Evolutionary conservation across 1,140 invertebrate genomes (phyloP).

Genomic region (Ruditapes philippinarum): DNA sequence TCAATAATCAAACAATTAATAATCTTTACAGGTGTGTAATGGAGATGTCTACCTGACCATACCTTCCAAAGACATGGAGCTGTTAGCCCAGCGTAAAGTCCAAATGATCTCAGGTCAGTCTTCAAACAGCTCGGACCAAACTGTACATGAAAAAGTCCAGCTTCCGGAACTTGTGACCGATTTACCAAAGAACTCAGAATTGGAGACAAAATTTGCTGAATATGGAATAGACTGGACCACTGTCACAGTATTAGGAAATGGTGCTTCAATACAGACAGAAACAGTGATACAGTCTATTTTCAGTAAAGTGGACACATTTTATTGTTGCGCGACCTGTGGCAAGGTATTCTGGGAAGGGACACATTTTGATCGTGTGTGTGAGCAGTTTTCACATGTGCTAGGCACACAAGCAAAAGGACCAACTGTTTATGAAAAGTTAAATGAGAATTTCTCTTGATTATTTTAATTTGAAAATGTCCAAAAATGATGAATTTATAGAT

Average conservation of each 20-base stretch:
- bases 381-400: conserved; percentile 82
- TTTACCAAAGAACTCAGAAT: background rate
- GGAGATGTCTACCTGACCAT: conserved; percentile 88
- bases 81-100: conserved; percentile 36
- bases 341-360: conserved; percentile 90
- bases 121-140: background rate
- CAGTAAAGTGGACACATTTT: conserved; percentile 88
- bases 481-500: no score
- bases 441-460: conserved; percentile 29
- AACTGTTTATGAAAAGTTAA: conserved; percentile 52
- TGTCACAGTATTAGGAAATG: conserved; percentile 68
- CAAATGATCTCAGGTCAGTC: background rate
- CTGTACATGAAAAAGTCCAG: background rate
- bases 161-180: background rate
- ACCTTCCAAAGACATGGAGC: conserved; percentile 86
- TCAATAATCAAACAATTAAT: background rate
- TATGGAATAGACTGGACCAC: conserved; percentile 76
- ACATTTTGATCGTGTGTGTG: conserved; percentile 87
- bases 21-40: conserved; percentile 88
- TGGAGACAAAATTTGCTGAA: conserved; percentile 31
- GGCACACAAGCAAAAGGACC: background rate
- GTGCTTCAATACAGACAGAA: conserved; percentile 87
- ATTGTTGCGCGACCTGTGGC: conserved; percentile 90
- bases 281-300: conserved; percentile 87
- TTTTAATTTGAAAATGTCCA: no score